These are phyloP conservation scores for Palythoa caribaeorum DNA, from an alignment of 92 coral and sea anemone species.

Conservation along the genomic window DNA sequence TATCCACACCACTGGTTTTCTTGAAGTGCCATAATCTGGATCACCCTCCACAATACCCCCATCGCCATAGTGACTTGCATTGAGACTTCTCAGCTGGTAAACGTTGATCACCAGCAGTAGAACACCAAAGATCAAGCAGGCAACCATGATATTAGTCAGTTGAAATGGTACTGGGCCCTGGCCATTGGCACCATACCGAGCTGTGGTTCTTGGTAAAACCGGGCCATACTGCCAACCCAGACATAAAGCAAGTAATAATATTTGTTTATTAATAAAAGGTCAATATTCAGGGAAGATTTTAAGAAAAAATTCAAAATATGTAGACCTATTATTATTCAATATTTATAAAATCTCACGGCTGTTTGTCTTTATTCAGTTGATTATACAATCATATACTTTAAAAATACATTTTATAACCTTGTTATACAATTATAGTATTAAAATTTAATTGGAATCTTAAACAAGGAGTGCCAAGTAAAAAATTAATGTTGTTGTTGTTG, in stretches of 20 bases:
- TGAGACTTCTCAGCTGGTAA: constrained; percentile 80
- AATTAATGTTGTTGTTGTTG: too few species aligned
- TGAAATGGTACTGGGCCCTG: constrained; percentile 38
- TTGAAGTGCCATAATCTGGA: constrained; percentile 58
- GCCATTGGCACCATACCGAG: not conserved
- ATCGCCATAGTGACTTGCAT: constrained; percentile 38
- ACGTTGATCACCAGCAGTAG: constrained; percentile 82
- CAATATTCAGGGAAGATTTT: too few species aligned
- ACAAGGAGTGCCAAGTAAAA: too few species aligned
- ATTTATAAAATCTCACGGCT: too few species aligned
- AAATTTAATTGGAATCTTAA: too few species aligned
- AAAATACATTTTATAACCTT: too few species aligned
- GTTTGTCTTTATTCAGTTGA: too few species aligned
- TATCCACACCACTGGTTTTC: constrained; percentile 85
- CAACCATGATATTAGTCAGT: constrained; percentile 70
- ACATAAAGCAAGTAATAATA: not conserved
- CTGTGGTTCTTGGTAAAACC: constrained; percentile 11
- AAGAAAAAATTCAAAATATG: too few species aligned
- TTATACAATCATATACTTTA: too few species aligned
- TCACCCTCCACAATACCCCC: constrained; percentile 50
- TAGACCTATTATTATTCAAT: too few species aligned
- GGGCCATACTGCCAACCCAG: constrained; percentile 24
- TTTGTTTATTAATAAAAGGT: too few species aligned
- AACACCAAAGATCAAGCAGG: constrained; percentile 86
- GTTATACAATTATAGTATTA: too few species aligned